phyloP scores from a whole-genome alignment of 2,888 invertebrate species.

The Campoplex capitator region DNA sequence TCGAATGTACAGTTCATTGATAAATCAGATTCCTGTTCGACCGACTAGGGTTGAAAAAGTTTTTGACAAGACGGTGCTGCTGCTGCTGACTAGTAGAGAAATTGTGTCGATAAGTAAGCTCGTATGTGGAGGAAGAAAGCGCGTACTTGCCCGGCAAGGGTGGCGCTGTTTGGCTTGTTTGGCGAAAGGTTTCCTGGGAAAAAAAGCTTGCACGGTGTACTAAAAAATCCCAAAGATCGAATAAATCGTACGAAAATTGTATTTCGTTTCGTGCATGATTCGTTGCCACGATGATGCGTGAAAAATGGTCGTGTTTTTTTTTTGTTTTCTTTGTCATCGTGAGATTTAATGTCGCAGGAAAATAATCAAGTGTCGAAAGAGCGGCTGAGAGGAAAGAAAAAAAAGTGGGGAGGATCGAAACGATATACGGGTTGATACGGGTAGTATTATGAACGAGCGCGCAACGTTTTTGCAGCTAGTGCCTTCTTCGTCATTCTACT shows the following conservation, averaged over 20 bases:
- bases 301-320: not conserved
- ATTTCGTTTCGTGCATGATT: not conserved
- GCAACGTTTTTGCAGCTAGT: conserved; percentile 48
- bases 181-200: conserved; percentile 55
- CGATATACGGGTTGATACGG: conserved; percentile 48
- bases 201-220: conserved; percentile 64
- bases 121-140: not conserved
- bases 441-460: conserved; percentile 52
- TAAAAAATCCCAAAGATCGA: conserved; percentile 32
- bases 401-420: conserved; percentile 25
- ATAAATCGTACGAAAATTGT: not conserved
- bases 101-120: not conserved
- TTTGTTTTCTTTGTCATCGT: not conserved
- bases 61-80: not conserved
- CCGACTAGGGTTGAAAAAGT: not conserved
- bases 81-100: not conserved
- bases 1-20: not conserved
- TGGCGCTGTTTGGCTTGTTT: conserved; percentile 17
- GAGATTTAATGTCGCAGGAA: not conserved
- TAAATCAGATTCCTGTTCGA: not conserved
- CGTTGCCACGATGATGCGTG: conserved; percentile 36
- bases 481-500: conserved; percentile 38
- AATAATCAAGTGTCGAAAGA: not conserved
- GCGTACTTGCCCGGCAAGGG: conserved; percentile 10
- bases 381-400: not conserved